Base-by-base conservation (phyloP, 2,113 vertebrate genomes). In the Lasiurus cinereus region DNA sequence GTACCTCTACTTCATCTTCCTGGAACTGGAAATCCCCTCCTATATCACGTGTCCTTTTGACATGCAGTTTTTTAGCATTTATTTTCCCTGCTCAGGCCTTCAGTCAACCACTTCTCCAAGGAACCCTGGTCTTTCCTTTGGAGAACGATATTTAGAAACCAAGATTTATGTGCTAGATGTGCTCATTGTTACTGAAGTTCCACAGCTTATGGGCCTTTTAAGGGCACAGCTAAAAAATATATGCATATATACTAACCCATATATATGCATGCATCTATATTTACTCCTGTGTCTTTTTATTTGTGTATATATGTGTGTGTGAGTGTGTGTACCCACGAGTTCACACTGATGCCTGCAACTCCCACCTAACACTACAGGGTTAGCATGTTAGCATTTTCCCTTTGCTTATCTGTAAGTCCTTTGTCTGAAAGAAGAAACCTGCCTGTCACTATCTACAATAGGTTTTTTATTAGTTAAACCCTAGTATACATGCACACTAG, bases 261-360 rank as follows among this genome's bases (percentile, higher is more conserved):
- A 3, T 56, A 12, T 22, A 16, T 48, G 39, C 15, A 16, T 29
- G 27, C 43, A 24, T 54, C 43, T 64, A 1, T 52, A 62, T 83
- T 36, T n/a, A 76, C 39, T 15, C 50, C 9, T 39, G 2, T 62
- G 3, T 83, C n/a, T 52, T 4, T 43, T 69, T 50, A 48, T 74
- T 3, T 66, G 0, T 64, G 27, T 8, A 29, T n/a, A 0, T 50
- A 4, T 36, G 1, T 56, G 3, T 11, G 1, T 13, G 31, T 31
- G 13, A 5, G 2, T 14, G 10, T 22, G 21, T 64, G 15, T 79
- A 64, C 27, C 29, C 62, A 64, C 24, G 62, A 33, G 5, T 70
- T 85, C 79, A 94, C 33, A 12, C 33, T 64, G 33, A 86, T 43
- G 43, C n/a, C 21, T 89, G 52, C 43, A 78, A 24, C 43, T 78